Conservation (phyloP, 2,113 vertebrate species). For the Leptosomus discolor region DNA sequence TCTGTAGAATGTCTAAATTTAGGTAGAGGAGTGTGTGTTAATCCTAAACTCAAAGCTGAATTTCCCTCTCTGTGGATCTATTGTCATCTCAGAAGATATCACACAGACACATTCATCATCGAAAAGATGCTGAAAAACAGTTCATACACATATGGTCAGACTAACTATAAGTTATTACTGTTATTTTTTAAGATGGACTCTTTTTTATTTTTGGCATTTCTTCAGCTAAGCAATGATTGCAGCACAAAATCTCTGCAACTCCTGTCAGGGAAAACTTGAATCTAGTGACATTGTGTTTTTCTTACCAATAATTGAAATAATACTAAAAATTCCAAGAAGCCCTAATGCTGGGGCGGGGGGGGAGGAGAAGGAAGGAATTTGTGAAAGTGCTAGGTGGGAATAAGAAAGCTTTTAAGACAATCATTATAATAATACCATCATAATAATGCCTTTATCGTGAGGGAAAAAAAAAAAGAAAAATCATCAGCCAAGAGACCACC, state of each 20-base stretch:
- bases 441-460: conserved; percentile 47
- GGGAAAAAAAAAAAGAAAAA: not conserved
- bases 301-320: conserved; percentile 56
- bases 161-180: not conserved
- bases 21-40: not conserved
- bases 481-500: not conserved
- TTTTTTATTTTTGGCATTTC: not conserved
- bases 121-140: not conserved
- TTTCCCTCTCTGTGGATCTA: not conserved
- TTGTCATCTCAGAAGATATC: not conserved
- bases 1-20: not conserved
- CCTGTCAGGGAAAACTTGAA: conserved; percentile 11
- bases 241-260: not conserved
- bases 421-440: conserved; percentile 40
- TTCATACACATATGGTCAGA: not conserved
- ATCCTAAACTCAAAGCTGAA: not conserved
- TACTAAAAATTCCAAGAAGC: not conserved
- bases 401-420: conserved; percentile 59
- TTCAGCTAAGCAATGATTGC: not conserved
- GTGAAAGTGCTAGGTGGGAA: conserved; percentile 48
- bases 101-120: not conserved
- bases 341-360: not conserved
- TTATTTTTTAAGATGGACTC: not conserved
- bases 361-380: not conserved
- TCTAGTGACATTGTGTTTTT: not conserved